Evolutionary conservation across 2,113 vertebrate genomes (phyloP).

Genomic region (Tetrao urogallus): DNA sequence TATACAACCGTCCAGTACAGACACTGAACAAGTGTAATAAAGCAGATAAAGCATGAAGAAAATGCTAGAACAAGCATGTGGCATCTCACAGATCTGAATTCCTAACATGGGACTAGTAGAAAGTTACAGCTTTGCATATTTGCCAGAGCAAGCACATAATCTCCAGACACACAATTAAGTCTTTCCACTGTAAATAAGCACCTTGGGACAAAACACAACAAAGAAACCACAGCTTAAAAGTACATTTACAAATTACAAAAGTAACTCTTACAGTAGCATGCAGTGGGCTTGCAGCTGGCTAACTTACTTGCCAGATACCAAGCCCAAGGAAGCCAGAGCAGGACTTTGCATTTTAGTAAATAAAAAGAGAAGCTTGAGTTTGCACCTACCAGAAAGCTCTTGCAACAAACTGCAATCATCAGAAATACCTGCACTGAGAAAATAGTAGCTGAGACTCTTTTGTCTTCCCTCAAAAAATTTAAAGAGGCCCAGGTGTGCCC

Average conservation of each 20-base stretch:
- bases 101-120: background rate
- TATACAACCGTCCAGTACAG: background rate
- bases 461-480: background rate
- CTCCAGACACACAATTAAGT: background rate
- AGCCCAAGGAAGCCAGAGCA: background rate
- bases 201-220: background rate
- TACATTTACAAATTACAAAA: background rate
- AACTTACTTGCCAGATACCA: background rate
- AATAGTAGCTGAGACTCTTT: rapidly evolving
- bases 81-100: background rate
- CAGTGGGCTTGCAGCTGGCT: background rate
- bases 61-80: rapidly evolving
- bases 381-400: background rate
- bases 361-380: background rate
- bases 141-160: background rate
- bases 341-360: rapidly evolving
- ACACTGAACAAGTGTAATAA: background rate
- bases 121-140: background rate
- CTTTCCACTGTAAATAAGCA: background rate
- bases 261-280: background rate
- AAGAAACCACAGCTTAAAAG: background rate
- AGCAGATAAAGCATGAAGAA: background rate
- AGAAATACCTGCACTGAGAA: rapidly evolving
- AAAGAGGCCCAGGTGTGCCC: background rate
- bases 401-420: background rate